Evolutionary conservation across 2,888 invertebrate genomes (phyloP).

Genomic region (Cepaea hortensis): DNA sequence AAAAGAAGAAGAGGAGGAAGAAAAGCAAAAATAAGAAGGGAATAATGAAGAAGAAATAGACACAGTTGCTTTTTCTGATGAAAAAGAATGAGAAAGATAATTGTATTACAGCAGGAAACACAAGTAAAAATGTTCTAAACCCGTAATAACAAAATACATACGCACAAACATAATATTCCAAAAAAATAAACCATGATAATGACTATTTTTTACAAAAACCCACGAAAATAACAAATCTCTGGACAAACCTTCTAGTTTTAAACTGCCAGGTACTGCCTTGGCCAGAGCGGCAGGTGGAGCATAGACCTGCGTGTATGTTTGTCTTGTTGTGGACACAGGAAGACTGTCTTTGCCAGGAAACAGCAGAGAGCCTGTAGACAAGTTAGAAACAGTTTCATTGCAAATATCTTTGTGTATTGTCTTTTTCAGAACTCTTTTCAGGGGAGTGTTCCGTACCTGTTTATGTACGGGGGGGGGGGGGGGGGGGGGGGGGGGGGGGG

Average conservation of each 20-base stretch:
- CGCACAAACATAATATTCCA: not conserved
- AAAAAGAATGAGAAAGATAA: not conserved
- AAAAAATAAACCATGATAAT: not conserved
- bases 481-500: constrained; percentile 1
- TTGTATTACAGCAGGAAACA: not conserved
- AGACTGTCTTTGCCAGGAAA: constrained; percentile 60
- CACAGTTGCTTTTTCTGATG: no score
- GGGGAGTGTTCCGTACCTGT: not conserved
- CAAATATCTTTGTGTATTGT: not conserved
- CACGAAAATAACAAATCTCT: not conserved
- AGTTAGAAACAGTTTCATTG: not conserved
- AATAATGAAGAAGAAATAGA: no score
- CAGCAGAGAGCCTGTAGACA: constrained; percentile 42
- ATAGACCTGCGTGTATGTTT: constrained; percentile 62
- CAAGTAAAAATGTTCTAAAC: not conserved
- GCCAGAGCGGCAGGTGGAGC: constrained; percentile 60
- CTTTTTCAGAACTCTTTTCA: not conserved
- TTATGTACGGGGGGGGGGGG: not conserved
- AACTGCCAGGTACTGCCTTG: constrained; percentile 60
- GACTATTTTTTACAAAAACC: not conserved
- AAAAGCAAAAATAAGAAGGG: no score
- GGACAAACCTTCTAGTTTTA: constrained; percentile 69
- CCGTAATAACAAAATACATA: not conserved
- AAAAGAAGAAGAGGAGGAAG: no score
- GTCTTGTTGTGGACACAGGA: constrained; percentile 58